phyloP scores from a whole-genome alignment of 2,797 vertebrate genomes.

The Pangasius sanitwongsei region DNA sequence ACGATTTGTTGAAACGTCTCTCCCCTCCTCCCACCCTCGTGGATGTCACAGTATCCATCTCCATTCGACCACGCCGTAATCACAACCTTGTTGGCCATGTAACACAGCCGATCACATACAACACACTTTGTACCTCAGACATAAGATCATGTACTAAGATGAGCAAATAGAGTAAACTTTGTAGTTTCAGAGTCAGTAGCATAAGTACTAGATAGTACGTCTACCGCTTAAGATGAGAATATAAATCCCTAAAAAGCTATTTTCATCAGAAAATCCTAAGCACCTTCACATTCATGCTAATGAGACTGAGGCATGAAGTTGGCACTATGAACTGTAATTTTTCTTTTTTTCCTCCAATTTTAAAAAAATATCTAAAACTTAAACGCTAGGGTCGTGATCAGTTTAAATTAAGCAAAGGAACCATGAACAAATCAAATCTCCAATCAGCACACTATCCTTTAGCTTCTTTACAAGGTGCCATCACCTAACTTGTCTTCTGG shows the following conservation, averaged over 20 bases:
- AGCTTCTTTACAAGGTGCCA: background rate
- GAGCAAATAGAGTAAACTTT: background rate
- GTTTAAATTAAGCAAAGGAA: background rate
- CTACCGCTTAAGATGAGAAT: background rate
- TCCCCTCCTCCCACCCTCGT: conserved; percentile 8
- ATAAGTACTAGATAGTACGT: background rate
- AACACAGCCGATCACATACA: background rate
- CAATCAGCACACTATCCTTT: background rate
- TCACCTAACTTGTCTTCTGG: background rate
- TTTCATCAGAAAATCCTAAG: background rate
- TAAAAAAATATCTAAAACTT: background rate
- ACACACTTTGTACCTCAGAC: background rate
- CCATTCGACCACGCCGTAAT: conserved; percentile 13
- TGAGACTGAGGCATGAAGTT: background rate
- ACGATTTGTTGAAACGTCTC: conserved; percentile 34
- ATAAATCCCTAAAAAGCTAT: background rate
- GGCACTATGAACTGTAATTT: background rate
- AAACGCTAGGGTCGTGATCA: background rate
- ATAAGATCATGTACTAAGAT: background rate
- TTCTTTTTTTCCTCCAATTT: background rate
- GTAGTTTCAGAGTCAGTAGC: background rate
- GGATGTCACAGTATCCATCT: conserved; percentile 25
- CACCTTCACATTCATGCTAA: background rate
- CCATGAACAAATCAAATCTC: background rate
- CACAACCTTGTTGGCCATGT: conserved; percentile 6